These are phyloP conservation scores for Megalopta genalis DNA, from an alignment of 1,140 invertebrate genomes.

Conservation along the genomic window DNA sequence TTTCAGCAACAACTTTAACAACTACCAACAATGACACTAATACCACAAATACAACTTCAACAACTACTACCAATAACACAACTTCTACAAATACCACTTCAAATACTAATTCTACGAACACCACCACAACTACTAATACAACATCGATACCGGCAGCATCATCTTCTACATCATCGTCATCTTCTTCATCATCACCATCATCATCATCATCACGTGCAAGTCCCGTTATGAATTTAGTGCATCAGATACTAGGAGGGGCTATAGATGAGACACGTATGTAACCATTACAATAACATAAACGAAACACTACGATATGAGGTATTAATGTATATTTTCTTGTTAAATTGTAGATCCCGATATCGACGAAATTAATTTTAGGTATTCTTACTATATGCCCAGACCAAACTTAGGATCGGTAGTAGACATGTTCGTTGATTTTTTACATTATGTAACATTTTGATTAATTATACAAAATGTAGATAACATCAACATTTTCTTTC, in stretches of 20 bases:
- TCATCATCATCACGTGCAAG: slow-evolving; percentile 21
- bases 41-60: no score
- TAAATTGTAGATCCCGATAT: slow-evolving; percentile 35
- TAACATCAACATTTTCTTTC: slow-evolving; percentile 9
- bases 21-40: slow-evolving; percentile 29
- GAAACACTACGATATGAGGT: neutral
- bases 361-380: slow-evolving; percentile 4
- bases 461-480: neutral
- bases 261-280: slow-evolving; percentile 17
- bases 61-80: slow-evolving; percentile 30
- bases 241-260: slow-evolving; percentile 13
- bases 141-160: no score
- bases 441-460: neutral
- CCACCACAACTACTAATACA: slow-evolving; percentile 11
- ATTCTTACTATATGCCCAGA: slow-evolving; percentile 26
- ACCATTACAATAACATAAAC: neutral
- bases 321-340: neutral
- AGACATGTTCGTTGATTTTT: slow-evolving; percentile 42
- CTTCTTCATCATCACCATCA: no score
- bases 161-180: no score
- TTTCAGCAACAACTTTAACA: slow-evolving; percentile 56
- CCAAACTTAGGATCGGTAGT: slow-evolving; percentile 39
- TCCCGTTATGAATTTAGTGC: slow-evolving; percentile 29
- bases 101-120: slow-evolving; percentile 35
- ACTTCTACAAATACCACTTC: no score